These are phyloP conservation scores for Zosterops japonicus DNA, from an alignment of 2,113 vertebrate genomes.

Conservation along the genomic window DNA sequence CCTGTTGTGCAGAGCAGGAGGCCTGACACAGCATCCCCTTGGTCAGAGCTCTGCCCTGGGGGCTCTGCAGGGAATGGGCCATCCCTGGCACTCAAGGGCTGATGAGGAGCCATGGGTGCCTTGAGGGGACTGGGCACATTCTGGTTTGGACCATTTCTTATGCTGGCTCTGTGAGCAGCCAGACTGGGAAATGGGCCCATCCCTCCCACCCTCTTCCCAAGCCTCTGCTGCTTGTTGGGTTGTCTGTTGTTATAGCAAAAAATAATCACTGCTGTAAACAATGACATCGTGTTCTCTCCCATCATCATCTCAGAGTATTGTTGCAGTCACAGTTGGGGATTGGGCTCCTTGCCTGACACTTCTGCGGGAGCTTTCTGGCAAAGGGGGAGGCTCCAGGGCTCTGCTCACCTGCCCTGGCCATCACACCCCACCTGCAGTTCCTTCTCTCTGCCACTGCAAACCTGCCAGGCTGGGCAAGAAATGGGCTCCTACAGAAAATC, in stretches of 20 bases:
- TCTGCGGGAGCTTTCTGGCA: constrained; percentile 5
- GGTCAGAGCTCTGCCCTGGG: not conserved
- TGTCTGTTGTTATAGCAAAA: constrained; percentile 13
- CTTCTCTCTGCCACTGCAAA: not conserved
- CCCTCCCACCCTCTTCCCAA: not conserved
- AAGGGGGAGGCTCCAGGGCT: not conserved
- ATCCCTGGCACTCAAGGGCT: not conserved
- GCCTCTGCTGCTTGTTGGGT: not conserved
- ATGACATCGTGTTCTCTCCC: not conserved
- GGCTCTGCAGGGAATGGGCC: not conserved
- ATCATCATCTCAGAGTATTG: not conserved
- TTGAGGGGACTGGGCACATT: not conserved
- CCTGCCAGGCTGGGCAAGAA: not conserved
- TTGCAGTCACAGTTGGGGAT: not conserved
- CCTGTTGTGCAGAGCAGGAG: not conserved
- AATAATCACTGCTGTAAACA: not conserved
- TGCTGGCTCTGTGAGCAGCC: not conserved
- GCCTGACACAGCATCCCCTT: not conserved
- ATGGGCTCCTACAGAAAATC: not conserved
- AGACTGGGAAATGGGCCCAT: not conserved
- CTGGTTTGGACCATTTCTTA: not conserved
- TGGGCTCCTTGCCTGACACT: not conserved
- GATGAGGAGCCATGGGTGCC: not conserved
- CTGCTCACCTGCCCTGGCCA: not conserved
- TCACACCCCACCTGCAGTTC: not conserved